Base-by-base conservation (phyloP, 2,797 vertebrate genomes). In the Peromyscus melanophrys region DNA sequence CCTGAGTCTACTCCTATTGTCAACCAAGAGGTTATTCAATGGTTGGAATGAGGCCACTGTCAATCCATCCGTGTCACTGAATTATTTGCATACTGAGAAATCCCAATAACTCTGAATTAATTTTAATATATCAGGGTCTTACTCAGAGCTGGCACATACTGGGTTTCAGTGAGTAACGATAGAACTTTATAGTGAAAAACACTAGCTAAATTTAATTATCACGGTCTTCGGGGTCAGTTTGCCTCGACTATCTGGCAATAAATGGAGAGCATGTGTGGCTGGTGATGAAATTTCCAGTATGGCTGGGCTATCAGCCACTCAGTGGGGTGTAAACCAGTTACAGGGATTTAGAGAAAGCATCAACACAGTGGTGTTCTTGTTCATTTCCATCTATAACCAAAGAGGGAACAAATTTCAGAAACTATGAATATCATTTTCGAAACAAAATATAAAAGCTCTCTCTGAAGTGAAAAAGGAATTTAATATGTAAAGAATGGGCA, bases 401-500 rank as follows among this genome's bases (percentile, higher is more conserved):
- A 13, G n/a, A 84, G 29, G 46, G 87, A 96, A 93, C 23, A 49
- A 78, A 87, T 90, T 69, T 92, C 78, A 95, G 90, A 78, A 46
- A 25, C 73, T 78, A 3, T 82, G 12, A 46, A 17, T 69, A 52
- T 67, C 29, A 59, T 96, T 92, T 84, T 46, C 6, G 77, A 97
- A 91, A 55, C 16, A 46, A 46, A 92, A 92, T 75, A 67, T 31
- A 88, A 95, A 91, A 93, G 21, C 43, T 88, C 61, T 90, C 93
- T 88, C 59, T 86, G 85, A 92, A 88, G 69, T 75, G n/a, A 46
- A 81, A 90, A 93, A 91, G 6, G 11, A 92, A 95, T 95, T 97
- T 55, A 85, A 23, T 89, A 59, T 8, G 73, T 95, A 25, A 29
- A 59, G 40, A 81, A 71, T 2, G 34, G 16, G 4, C n/a, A 77